phyloP scores from a whole-genome alignment of 1,140 invertebrate genomes.

The Caenorhabditis latens region DNA sequence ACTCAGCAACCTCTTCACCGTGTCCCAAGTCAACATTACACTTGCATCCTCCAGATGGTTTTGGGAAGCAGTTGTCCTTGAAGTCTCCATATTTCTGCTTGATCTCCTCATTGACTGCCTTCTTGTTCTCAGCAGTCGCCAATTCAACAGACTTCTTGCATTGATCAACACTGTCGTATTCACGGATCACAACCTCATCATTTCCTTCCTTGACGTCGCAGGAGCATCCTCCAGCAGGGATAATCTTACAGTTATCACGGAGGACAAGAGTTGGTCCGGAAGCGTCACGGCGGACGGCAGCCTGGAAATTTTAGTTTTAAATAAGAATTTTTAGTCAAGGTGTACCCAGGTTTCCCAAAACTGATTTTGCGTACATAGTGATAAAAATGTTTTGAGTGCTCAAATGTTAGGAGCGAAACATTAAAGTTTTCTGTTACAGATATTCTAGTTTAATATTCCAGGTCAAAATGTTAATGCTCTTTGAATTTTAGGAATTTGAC shows the following conservation, averaged over 20 bases:
- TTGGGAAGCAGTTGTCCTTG: slow-evolving; percentile 69
- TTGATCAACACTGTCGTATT: slow-evolving; percentile 58
- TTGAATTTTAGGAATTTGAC: no score
- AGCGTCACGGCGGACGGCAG: slow-evolving; percentile 1
- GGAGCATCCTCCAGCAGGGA: slow-evolving; percentile 57
- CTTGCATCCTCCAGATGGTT: slow-evolving; percentile 66
- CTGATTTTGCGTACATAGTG: no score
- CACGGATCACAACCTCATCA: slow-evolving; percentile 37
- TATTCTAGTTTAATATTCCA: no score
- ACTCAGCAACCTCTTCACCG: slow-evolving; percentile 60
- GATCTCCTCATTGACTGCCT: slow-evolving; percentile 63
- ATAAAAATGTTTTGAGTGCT: no score
- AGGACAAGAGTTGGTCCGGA: slow-evolving; percentile 42
- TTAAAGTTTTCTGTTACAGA: no score
- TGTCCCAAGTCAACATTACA: slow-evolving; percentile 64
- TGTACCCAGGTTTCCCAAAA: no score
- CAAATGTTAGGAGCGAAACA: no score
- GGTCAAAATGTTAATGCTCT: no score
- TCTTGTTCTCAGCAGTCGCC: slow-evolving; percentile 66
- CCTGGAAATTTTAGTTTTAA: not conserved
- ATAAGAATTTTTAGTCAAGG: not conserved
- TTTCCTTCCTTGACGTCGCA: slow-evolving; percentile 60
- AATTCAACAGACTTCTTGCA: slow-evolving; percentile 63
- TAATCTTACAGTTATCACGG: slow-evolving; percentile 50
- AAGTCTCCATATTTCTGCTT: slow-evolving; percentile 66